Percentiles rank a stretch among this genome's conserved stretches.
Conservation (phyloP, 2,888 invertebrate genomes). For the Rugalucina vietnamica region DNA sequence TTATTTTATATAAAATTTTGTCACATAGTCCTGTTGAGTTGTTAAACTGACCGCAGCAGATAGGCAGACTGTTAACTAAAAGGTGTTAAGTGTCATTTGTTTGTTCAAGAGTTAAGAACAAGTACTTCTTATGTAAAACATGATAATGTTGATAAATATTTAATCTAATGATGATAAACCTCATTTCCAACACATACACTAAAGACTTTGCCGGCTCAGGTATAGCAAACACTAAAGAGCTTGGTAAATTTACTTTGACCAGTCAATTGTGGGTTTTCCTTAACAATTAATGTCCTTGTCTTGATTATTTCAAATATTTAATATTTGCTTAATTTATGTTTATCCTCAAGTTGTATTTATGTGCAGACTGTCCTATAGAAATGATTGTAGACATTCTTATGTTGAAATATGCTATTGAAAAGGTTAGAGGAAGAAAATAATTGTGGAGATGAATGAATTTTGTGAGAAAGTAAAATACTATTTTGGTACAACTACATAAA, state of each 20-base stretch:
- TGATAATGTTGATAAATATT: constrained; percentile 14
- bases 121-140: not conserved
- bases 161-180: not conserved
- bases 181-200: not conserved
- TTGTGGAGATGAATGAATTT: too few relatives aligned
- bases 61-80: not conserved
- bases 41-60: not conserved
- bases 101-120: constrained; percentile 1
- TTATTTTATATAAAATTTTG: not conserved
- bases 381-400: not conserved
- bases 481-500: too few relatives aligned
- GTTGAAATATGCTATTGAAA: not conserved
- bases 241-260: not conserved
- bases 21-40: not conserved
- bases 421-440: too few relatives aligned
- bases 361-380: not conserved
- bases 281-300: not conserved
- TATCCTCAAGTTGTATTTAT: not conserved
- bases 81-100: constrained; percentile 16
- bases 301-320: constrained; percentile 8
- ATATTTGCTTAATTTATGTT: not conserved
- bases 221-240: not conserved
- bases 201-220: not conserved
- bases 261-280: not conserved
- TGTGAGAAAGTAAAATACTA: too few relatives aligned